phyloP scores from a whole-genome alignment of 2,797 vertebrate genomes.

The Emys orbicularis region DNA sequence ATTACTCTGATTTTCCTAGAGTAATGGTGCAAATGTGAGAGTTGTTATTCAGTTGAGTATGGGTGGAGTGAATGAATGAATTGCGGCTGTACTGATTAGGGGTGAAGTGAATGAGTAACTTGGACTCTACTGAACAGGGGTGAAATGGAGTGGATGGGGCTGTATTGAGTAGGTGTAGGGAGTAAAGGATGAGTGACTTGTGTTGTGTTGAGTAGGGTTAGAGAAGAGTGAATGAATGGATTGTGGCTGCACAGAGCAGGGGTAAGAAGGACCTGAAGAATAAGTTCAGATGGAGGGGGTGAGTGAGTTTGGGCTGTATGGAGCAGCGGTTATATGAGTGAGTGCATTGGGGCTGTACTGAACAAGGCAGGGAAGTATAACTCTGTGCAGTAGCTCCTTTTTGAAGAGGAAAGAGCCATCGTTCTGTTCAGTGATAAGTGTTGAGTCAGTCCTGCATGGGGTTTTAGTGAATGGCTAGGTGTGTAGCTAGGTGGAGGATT shows the following conservation, averaged over 20 bases:
- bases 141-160: conserved; percentile 36
- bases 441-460: not conserved
- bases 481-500: not conserved
- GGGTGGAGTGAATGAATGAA: not conserved
- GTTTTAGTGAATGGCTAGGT: conserved; percentile 8
- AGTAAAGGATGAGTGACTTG: not conserved
- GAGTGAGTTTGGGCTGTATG: not conserved
- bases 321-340: not conserved
- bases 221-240: not conserved
- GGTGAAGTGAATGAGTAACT: not conserved
- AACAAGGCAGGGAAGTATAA: not conserved
- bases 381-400: not conserved
- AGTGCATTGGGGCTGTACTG: not conserved
- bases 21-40: conserved; percentile 42
- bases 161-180: not conserved
- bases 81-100: not conserved
- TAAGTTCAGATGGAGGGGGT: too few relatives aligned
- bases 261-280: not conserved
- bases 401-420: not conserved
- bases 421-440: not conserved
- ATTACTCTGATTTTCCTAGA: conserved; percentile 51
- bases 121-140: not conserved
- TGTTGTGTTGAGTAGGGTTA: not conserved
- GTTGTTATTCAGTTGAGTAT: conserved; percentile 42
- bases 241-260: not conserved